Conservation (phyloP, 2,797 vertebrate species). For the Thunnus albacares region DNA sequence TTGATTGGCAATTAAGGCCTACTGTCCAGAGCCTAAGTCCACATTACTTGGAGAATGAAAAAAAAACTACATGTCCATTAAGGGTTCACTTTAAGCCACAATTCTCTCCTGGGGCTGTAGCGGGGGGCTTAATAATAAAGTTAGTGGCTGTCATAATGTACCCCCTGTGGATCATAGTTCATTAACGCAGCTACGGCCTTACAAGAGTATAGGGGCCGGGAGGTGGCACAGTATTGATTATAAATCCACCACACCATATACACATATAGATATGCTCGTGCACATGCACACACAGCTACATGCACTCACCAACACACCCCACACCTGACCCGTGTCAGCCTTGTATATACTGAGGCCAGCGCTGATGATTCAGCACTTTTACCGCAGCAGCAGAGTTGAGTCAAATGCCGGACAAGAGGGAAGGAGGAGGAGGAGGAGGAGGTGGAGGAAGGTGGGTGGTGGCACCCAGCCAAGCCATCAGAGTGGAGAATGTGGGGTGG, state of each 20-base stretch:
- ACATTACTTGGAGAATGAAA: slow-evolving; percentile 68
- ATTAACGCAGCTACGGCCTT: slow-evolving; percentile 74
- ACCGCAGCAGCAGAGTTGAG: slow-evolving; percentile 59
- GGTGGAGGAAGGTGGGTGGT: slow-evolving; percentile 62
- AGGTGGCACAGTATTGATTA: slow-evolving; percentile 75
- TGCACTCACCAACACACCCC: slow-evolving; percentile 44
- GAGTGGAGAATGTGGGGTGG: slow-evolving; percentile 66
- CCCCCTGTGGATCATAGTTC: slow-evolving; percentile 76
- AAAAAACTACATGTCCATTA: slow-evolving; percentile 74
- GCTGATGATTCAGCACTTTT: slow-evolving; percentile 80
- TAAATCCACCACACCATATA: slow-evolving; percentile 52
- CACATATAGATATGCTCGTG: slow-evolving; percentile 22
- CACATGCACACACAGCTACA: slow-evolving; percentile 14
- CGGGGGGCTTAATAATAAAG: slow-evolving; percentile 79
- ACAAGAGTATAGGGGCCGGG: slow-evolving; percentile 57
- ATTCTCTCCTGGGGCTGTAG: slow-evolving; percentile 51
- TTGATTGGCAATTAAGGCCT: slow-evolving; percentile 80
- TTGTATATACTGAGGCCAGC: slow-evolving; percentile 59
- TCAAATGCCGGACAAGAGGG: slow-evolving; percentile 65
- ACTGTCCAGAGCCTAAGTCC: slow-evolving; percentile 73
- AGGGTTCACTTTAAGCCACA: slow-evolving; percentile 74
- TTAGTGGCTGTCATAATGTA: slow-evolving; percentile 81
- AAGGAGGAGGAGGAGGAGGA: slow-evolving; percentile 35
- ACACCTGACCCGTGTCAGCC: slow-evolving; percentile 72
- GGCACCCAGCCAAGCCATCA: slow-evolving; percentile 76